A percentile compares a stretch with the other conserved stretches of the same genome.
These are phyloP conservation scores for Agonopterix subpropinquella DNA, from an alignment of 2,888 invertebrate genomes.

Conservation along the genomic window DNA sequence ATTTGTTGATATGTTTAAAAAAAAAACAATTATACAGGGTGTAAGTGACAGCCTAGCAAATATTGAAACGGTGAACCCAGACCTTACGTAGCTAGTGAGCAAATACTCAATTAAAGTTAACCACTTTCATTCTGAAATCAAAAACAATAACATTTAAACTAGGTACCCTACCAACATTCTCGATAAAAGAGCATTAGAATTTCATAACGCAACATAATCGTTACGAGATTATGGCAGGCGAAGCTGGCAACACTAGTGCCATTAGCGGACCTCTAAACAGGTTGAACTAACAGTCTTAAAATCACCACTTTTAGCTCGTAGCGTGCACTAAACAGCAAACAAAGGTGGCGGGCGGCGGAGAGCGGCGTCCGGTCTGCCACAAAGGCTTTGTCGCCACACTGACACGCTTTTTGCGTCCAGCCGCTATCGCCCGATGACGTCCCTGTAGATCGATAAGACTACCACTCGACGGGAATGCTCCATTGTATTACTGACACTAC, in stretches of 20 bases:
- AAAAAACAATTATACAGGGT: too few species aligned
- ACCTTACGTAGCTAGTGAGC: too few species aligned
- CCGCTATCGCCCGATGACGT: slow-evolving; percentile 73
- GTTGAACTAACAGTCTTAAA: slow-evolving; percentile 46
- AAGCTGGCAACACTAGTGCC: slow-evolving; percentile 9
- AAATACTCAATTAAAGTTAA: too few species aligned
- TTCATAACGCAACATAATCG: too few species aligned
- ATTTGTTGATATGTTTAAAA: too few species aligned
- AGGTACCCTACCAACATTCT: too few species aligned
- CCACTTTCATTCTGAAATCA: too few species aligned
- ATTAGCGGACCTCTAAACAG: slow-evolving; percentile 36
- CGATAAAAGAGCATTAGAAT: too few species aligned
- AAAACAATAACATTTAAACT: too few species aligned
- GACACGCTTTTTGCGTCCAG: slow-evolving; percentile 71
- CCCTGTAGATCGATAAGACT: slow-evolving; percentile 73
- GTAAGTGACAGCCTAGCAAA: too few species aligned
- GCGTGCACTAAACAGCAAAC: slow-evolving; percentile 67
- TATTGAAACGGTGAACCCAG: too few species aligned
- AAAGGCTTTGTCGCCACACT: slow-evolving; percentile 70
- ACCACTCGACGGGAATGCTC: slow-evolving; percentile 68
- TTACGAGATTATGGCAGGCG: too few species aligned
- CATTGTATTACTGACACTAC: slow-evolving; percentile 69
- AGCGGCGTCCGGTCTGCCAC: slow-evolving; percentile 65
- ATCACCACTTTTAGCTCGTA: slow-evolving; percentile 59
- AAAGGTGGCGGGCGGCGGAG: slow-evolving; percentile 57